Conservation (phyloP, 2,888 invertebrate genomes). For the Antheraea yamamai region DNA sequence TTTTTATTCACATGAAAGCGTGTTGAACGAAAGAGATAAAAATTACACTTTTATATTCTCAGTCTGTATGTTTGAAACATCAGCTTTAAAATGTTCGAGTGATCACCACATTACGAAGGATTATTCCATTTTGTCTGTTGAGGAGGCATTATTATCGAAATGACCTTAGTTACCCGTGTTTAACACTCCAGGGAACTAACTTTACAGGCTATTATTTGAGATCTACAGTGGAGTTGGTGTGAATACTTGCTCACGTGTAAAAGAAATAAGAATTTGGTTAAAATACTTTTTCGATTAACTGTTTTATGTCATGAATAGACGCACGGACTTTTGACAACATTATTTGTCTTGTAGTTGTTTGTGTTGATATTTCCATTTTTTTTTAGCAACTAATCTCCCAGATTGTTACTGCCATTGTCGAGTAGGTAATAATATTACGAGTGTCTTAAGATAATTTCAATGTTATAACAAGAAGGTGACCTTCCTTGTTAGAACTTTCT, state of each 20-base stretch:
- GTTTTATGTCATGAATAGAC: neutral
- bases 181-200: conserved; percentile 25
- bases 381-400: too few relatives aligned
- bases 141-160: conserved; percentile 28
- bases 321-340: too few relatives aligned
- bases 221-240: conserved; percentile 19
- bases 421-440: too few relatives aligned
- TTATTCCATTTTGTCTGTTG: conserved; percentile 17
- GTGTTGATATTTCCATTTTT: too few relatives aligned
- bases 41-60: conserved; percentile 7
- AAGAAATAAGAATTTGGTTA: conserved; percentile 33
- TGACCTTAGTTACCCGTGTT: conserved; percentile 23
- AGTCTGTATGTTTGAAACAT: conserved; percentile 21
- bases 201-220: conserved; percentile 26
- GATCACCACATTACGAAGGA: conserved; percentile 10
- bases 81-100: conserved; percentile 18
- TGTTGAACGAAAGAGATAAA: conserved; percentile 23
- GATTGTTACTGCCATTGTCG: too few relatives aligned
- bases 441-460: too few relatives aligned
- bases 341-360: too few relatives aligned
- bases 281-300: neutral
- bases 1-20: conserved; percentile 20
- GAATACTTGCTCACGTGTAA: conserved; percentile 35
- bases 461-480: too few relatives aligned
- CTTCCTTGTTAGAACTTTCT: too few relatives aligned